Base-by-base conservation (phyloP, 1,140 invertebrate genomes). In the Atta colombica region DNA sequence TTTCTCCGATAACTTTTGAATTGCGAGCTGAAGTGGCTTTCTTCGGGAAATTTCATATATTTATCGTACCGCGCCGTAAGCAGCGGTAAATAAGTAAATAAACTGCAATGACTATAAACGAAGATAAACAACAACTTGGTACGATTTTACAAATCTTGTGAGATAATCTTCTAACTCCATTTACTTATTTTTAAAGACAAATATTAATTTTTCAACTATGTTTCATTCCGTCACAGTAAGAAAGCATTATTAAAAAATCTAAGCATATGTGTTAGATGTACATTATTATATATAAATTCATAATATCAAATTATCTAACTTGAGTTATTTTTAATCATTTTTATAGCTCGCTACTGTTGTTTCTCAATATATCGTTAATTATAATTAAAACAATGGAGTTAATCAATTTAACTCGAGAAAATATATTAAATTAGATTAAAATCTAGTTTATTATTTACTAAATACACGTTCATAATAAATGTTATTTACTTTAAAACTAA, bases 1-100 rank as follows among this genome's bases (percentile, higher is more conserved):
- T 84, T 84, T 84, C 80, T 51, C 55, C 80, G 80, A 84, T 84
- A 84, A 84, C 80, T 84, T 84, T 74, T 84, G 80, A 84, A 84
- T 84, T 84, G 80, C 80, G 28, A 74, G 69, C 80, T 84, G 71
- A 84, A 84, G 80, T 84, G 80, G 80, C 69, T 84, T 84, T 75
- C 55, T 74, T 74, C 80, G 51, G 45, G 45, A 75, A 84, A 84
- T 84, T 84, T 84, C 55, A 84, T 84, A 84, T 84, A 84, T 84
- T 82, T 63, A 84, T 74, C 80, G 39, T 75, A 74, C 18, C 31
- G 35, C 3, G 18, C 18, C 68, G 12, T 61, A 63, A 75, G 69
- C 55, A 51, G 55, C 69, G 80, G 80, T 74, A 82, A 82, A 82
- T 82, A 82, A 82, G 66, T 61, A 84, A 84, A 84, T 84, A 84